phyloP scores from a whole-genome alignment of 2,113 vertebrate genomes.

The Thomomys bottae region DNA sequence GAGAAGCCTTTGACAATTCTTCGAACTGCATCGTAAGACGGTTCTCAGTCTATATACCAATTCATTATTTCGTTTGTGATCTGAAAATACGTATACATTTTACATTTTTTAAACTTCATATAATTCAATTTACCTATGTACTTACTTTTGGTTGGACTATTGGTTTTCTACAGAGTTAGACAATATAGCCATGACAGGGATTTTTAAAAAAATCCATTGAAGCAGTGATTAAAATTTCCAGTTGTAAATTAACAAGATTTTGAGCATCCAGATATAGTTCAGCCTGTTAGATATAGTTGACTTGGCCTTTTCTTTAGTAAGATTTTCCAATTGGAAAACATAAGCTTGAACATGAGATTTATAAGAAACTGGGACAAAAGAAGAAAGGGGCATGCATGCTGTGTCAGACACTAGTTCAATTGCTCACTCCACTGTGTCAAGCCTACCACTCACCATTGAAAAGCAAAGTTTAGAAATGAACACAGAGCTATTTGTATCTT shows the following conservation, averaged over 20 bases:
- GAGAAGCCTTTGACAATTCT: slow-evolving; percentile 78
- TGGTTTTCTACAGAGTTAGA: background rate
- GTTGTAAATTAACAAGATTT: background rate
- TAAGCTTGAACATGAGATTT: slow-evolving; percentile 3
- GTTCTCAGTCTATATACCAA: slow-evolving; percentile 56
- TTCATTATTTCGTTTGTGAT: slow-evolving; percentile 12
- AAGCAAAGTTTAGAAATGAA: background rate
- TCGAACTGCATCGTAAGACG: slow-evolving; percentile 79
- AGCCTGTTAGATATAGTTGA: background rate
- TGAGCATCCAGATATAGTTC: background rate
- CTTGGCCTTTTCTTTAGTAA: background rate
- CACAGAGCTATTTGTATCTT: background rate
- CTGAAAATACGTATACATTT: slow-evolving; percentile 51
- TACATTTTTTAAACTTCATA: slow-evolving; percentile 31
- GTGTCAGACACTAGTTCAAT: no score
- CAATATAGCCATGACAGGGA: background rate
- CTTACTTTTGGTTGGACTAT: slow-evolving; percentile 22
- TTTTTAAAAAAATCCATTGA: slow-evolving; percentile 15
- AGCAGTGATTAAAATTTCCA: slow-evolving; percentile 8
- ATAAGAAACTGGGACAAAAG: background rate
- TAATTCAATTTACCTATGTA: slow-evolving; percentile 1
- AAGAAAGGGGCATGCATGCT: background rate
- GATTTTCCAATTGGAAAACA: slow-evolving; percentile 32
- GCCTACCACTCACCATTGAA: background rate
- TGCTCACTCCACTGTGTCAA: background rate